phyloP scores from a whole-genome alignment of 2,888 invertebrate genomes.

The Polyommatus iphigenia region DNA sequence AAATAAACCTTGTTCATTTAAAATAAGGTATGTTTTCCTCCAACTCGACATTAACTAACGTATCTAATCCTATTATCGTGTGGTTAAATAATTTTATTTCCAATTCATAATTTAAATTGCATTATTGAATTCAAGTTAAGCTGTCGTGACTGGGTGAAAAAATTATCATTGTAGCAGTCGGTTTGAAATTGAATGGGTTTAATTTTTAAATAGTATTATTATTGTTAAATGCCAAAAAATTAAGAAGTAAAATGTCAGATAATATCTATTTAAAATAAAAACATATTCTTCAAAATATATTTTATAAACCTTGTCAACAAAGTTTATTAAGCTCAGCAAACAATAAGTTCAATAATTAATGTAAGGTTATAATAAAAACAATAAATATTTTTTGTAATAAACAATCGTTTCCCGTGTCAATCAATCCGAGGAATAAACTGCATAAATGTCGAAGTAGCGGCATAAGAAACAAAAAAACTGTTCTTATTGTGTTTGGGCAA shows the following conservation, averaged over 20 bases:
- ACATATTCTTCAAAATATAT: not conserved
- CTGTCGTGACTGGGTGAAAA: conserved; percentile 24
- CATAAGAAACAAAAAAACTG: conserved; percentile 61
- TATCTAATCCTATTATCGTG: conserved; percentile 35
- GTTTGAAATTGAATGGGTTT: not conserved
- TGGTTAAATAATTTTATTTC: conserved; percentile 30
- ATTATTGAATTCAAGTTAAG: conserved; percentile 24
- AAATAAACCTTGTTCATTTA: not conserved
- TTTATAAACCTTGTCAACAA: not conserved
- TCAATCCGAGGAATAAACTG: conserved; percentile 59
- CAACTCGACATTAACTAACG: conserved; percentile 20
- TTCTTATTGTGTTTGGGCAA: conserved; percentile 10
- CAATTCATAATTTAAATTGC: conserved; percentile 30
- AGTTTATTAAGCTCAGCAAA: not conserved
- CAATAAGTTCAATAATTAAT: conserved; percentile 18
- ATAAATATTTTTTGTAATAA: conserved; percentile 30
- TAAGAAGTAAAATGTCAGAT: not conserved
- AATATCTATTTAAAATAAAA: too few relatives aligned
- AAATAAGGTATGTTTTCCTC: not conserved
- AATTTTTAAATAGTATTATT: not conserved
- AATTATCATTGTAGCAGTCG: not conserved
- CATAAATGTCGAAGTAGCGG: conserved; percentile 51
- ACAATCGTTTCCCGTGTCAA: conserved; percentile 67
- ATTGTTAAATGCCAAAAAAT: not conserved
- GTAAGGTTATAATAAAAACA: conserved; percentile 33